A percentile compares a stretch with the other conserved stretches of the same genome.
Conservation (phyloP, 2,888 invertebrate species). For the Ischnura elegans region DNA sequence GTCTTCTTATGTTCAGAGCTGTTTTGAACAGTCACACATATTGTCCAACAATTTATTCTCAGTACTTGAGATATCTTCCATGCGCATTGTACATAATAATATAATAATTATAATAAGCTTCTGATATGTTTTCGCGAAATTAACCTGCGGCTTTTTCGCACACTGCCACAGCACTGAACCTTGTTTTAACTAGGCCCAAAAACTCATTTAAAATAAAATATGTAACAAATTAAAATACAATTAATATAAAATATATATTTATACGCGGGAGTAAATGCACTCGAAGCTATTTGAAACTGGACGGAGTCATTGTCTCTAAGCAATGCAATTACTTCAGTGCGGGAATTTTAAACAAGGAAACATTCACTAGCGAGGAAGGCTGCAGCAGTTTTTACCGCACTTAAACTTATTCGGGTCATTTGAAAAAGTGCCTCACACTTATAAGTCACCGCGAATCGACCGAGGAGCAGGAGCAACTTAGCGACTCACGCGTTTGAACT, state of each 20-base stretch:
- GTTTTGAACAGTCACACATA: constrained; percentile 60
- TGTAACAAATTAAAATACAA: constrained; percentile 62
- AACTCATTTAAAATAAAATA: constrained; percentile 64
- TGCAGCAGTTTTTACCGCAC: neutral
- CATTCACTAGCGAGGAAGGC: neutral
- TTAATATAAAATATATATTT: constrained; percentile 60
- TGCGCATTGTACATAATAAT: constrained; percentile 49
- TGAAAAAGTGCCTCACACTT: neutral
- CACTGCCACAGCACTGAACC: constrained; percentile 62
- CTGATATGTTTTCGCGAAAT: constrained; percentile 66
- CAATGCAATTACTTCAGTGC: neutral
- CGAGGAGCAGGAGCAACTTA: neutral
- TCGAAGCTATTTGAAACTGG: constrained; percentile 47
- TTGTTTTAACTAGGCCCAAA: constrained; percentile 59
- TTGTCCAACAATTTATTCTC: constrained; percentile 11
- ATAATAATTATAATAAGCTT: constrained; percentile 57
- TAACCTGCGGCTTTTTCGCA: constrained; percentile 62
- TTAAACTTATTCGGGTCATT: neutral
- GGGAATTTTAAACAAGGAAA: neutral
- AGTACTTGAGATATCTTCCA: constrained; percentile 23
- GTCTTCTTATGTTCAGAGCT: constrained; percentile 65
- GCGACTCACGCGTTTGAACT: neutral
- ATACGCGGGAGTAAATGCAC: constrained; percentile 34
- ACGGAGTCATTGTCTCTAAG: constrained; percentile 47
- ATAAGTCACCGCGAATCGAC: neutral